Conservation (phyloP, 2,113 vertebrate genomes). For the Larimichthys polyactis region DNA sequence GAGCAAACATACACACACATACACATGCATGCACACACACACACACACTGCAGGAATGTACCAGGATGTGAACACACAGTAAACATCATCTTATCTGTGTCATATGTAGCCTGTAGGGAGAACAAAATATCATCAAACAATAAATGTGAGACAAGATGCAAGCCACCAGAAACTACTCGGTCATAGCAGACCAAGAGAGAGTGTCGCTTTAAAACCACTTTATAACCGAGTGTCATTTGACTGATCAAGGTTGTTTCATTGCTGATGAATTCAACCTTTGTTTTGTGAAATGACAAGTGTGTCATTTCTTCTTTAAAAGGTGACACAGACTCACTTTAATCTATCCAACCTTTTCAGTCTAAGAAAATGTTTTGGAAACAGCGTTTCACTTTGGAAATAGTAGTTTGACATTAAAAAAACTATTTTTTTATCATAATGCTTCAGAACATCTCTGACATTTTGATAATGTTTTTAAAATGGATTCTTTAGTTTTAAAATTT, state of each 20-base stretch:
- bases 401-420: no score
- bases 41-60: background rate
- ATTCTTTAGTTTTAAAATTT: background rate
- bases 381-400: no score
- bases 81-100: background rate
- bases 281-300: no score
- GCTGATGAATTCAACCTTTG: no score
- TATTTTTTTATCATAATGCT: no score
- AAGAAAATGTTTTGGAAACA: no score
- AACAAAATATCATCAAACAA: no score
- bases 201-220: background rate
- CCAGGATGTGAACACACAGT: background rate
- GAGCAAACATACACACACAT: background rate
- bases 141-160: background rate
- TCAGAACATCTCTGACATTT: background rate
- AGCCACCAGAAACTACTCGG: no score
- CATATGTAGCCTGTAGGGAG: background rate
- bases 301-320: no score
- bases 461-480: background rate
- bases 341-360: no score
- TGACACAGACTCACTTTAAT: no score
- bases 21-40: background rate
- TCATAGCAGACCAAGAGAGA: background rate
- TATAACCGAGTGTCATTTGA: background rate
- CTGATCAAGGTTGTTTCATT: no score